These are phyloP conservation scores for Heterotilapia buettikoferi DNA, from an alignment of 2,113 vertebrate species.

Conservation along the genomic window DNA sequence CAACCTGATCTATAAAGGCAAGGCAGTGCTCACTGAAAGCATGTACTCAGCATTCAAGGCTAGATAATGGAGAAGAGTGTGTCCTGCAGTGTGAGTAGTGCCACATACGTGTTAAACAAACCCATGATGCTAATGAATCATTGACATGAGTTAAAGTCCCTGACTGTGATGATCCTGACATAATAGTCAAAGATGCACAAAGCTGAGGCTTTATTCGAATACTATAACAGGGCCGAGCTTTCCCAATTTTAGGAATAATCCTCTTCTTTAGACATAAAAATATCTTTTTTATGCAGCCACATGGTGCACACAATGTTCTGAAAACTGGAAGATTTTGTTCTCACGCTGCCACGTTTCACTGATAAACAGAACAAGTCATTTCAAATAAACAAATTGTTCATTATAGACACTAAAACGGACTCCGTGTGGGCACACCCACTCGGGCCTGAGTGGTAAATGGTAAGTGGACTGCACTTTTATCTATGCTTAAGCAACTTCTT, in stretches of 20 bases:
- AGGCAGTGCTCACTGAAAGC: background rate
- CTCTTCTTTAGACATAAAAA: background rate
- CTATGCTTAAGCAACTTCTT: rapidly evolving
- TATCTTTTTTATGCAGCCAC: background rate
- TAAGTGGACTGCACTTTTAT: background rate
- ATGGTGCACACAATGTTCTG: background rate
- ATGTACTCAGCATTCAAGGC: background rate
- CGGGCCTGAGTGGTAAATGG: background rate
- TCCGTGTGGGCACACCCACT: rapidly evolving
- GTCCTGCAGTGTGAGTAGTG: background rate
- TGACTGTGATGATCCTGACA: background rate
- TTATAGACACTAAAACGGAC: background rate
- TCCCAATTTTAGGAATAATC: background rate
- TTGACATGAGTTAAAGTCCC: background rate
- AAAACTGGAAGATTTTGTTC: background rate
- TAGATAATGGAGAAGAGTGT: background rate
- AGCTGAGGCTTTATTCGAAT: rapidly evolving
- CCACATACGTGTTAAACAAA: background rate
- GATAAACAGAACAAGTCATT: background rate
- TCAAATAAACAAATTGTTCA: background rate
- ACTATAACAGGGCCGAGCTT: rapidly evolving
- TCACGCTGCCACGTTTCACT: background rate
- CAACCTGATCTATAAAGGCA: background rate
- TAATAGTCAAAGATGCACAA: background rate
- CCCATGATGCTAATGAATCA: background rate